Evolutionary conservation across 2,113 vertebrate species (phyloP).

Genomic region (Tyto alba): DNA sequence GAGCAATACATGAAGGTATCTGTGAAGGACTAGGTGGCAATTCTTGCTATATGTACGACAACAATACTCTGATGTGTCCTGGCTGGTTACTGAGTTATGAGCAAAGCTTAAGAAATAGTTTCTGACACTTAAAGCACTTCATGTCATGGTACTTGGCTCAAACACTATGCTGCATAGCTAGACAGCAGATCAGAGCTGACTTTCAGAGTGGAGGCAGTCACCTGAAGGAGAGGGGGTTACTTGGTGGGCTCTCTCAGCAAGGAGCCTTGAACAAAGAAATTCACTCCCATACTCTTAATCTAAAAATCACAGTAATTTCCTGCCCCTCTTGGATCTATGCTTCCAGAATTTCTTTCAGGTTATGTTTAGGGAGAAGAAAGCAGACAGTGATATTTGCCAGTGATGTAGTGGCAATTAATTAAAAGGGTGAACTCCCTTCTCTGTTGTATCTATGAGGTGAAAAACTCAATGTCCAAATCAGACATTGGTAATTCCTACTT

Average conservation of each 20-base stretch:
- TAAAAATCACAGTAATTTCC: neutral
- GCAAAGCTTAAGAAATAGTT: neutral
- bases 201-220: too few relatives aligned
- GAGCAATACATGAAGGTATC: neutral
- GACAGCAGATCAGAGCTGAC: neutral
- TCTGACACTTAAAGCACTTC: neutral
- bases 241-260: neutral
- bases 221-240: neutral
- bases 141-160: neutral
- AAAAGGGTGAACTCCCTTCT: neutral
- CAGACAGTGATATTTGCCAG: neutral
- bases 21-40: neutral
- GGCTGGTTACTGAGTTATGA: neutral
- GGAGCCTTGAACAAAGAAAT: neutral
- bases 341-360: neutral
- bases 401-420: neutral
- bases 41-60: neutral
- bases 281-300: neutral
- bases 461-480: neutral
- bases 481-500: neutral
- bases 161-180: fast-evolving
- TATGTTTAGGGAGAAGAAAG: neutral
- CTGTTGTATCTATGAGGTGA: neutral
- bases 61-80: neutral
- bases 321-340: neutral